Evolutionary conservation across 2,113 vertebrate genomes (phyloP).

Genomic region (Mus musculus): DNA sequence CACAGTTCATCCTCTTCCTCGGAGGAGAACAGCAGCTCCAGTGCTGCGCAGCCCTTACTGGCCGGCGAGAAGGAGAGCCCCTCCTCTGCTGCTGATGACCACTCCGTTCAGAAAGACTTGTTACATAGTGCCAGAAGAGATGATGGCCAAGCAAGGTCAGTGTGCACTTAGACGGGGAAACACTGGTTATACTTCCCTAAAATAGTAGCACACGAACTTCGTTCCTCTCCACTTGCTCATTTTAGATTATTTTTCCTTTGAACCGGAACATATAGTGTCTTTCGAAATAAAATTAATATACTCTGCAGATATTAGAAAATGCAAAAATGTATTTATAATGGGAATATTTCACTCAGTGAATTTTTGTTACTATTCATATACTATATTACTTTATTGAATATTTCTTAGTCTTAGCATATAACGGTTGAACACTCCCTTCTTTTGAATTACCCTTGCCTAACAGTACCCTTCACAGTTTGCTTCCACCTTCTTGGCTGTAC

Average conservation of each 20-base stretch:
- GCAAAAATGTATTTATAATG: background rate
- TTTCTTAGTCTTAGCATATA: background rate
- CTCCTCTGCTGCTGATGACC: slow-evolving; percentile 90
- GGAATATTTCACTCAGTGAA: background rate
- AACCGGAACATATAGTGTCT: background rate
- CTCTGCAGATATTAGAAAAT: slow-evolving; percentile 3
- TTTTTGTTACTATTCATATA: background rate
- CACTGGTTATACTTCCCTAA: background rate
- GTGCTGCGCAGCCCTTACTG: slow-evolving; percentile 95
- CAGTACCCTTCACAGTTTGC: background rate
- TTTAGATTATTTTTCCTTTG: background rate
- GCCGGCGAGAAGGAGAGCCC: slow-evolving; percentile 94
- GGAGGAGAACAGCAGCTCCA: slow-evolving; percentile 96
- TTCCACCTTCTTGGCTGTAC: background rate
- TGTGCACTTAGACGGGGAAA: background rate
- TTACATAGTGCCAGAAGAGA: slow-evolving; percentile 86
- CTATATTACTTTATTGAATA: background rate
- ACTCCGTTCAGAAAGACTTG: slow-evolving; percentile 84
- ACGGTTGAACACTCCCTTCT: background rate
- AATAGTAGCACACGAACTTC: background rate
- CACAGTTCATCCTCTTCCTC: slow-evolving; percentile 97
- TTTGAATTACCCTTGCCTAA: background rate
- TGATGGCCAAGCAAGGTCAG: slow-evolving; percentile 90
- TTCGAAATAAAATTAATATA: background rate
- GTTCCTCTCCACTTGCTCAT: background rate